Percentiles rank a stretch among this genome's conserved stretches.
Evolutionary conservation across 2,888 invertebrate species (phyloP).

Genomic region (Agrochola litura): DNA sequence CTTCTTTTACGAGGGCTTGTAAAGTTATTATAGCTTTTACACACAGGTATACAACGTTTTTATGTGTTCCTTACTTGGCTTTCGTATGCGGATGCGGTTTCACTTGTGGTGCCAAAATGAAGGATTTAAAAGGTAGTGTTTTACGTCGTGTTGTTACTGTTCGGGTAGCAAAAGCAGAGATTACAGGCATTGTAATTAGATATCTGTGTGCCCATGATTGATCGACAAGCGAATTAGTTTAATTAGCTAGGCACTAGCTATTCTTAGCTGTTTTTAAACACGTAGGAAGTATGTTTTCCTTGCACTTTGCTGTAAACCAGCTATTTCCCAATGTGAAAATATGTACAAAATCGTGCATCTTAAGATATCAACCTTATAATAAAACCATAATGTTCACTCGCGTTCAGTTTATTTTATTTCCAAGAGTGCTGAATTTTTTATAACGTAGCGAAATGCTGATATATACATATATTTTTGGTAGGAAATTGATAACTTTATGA

Average conservation of each 20-base stretch:
- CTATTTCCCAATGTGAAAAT: too few relatives aligned
- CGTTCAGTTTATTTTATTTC: slow-evolving; percentile 12
- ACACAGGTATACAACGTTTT: slow-evolving; percentile 32
- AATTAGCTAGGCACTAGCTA: not conserved
- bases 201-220: not conserved
- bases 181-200: not conserved
- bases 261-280: not conserved
- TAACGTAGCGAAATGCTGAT: not conserved
- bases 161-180: not conserved
- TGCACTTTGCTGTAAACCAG: not conserved
- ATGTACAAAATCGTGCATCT: not conserved
- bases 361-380: too few relatives aligned
- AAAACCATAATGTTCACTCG: not conserved
- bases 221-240: not conserved
- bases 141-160: not conserved
- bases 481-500: not conserved
- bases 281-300: not conserved
- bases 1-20: slow-evolving; percentile 52
- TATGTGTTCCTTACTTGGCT: slow-evolving; percentile 1
- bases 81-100: not conserved
- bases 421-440: slow-evolving; percentile 4
- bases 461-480: not conserved
- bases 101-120: not conserved
- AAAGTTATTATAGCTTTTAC: slow-evolving; percentile 51
- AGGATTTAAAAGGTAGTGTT: not conserved